These are phyloP conservation scores for Hemiscyllium ocellatum DNA, from an alignment of 2,113 vertebrate genomes.

Conservation along the genomic window DNA sequence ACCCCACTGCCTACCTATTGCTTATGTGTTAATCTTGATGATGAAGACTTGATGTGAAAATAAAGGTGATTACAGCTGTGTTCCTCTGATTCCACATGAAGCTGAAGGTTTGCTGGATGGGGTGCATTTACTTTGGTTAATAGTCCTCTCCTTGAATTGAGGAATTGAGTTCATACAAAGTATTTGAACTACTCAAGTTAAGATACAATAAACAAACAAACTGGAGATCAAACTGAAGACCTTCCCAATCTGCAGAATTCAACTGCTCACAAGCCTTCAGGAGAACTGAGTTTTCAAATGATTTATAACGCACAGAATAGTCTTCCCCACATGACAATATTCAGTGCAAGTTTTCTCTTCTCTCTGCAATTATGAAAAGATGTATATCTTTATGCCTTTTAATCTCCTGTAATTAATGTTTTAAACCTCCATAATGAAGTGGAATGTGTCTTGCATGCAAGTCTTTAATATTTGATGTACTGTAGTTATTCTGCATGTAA, in stretches of 20 bases:
- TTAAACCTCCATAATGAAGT: conserved; percentile 13
- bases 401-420: conserved; percentile 27
- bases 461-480: conserved; percentile 33
- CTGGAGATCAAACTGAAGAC: neutral
- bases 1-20: neutral
- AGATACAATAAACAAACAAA: neutral
- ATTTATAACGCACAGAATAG: too few species aligned
- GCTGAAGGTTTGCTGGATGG: neutral
- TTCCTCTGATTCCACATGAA: neutral
- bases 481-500: conserved; percentile 15
- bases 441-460: conserved; percentile 6
- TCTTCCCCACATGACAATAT: neutral
- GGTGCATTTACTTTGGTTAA: neutral
- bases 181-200: neutral
- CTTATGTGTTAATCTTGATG: neutral
- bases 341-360: neutral
- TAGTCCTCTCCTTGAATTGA: neutral
- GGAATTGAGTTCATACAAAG: neutral
- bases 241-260: neutral
- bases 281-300: neutral
- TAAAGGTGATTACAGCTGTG: neutral
- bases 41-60: neutral
- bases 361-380: conserved; percentile 9
- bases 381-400: conserved; percentile 5
- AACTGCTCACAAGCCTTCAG: neutral